Conservation (phyloP, 2,113 vertebrate genomes). For the Sisor rabdophorus region DNA sequence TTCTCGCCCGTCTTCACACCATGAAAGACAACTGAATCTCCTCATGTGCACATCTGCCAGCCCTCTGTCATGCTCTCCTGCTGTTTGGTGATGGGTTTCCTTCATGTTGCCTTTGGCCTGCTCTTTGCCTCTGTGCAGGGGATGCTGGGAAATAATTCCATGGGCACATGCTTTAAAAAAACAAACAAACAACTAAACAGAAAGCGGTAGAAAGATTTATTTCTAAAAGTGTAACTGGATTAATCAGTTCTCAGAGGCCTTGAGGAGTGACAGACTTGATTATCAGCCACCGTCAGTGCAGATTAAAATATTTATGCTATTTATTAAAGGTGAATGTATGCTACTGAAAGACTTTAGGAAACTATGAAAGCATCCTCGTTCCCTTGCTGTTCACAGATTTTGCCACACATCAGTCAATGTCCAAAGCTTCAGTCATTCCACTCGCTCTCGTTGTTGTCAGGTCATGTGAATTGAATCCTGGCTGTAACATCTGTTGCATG, state of each 20-base stretch:
- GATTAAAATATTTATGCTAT: constrained; percentile 75
- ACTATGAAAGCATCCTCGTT: constrained; percentile 60
- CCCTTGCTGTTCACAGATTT: constrained; percentile 68
- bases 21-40: constrained; percentile 67
- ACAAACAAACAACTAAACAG: constrained; percentile 39
- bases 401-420: constrained; percentile 62
- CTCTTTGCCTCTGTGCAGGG: constrained; percentile 77
- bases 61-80: constrained; percentile 75
- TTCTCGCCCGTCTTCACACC: constrained; percentile 98
- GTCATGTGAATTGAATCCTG: constrained; percentile 61
- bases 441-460: constrained; percentile 56
- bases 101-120: constrained; percentile 58
- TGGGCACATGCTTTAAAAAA: constrained; percentile 44
- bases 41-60: constrained; percentile 54
- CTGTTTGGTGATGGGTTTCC: constrained; percentile 74
- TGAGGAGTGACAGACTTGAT: constrained; percentile 55
- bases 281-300: constrained; percentile 37
- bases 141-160: constrained; percentile 52
- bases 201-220: constrained; percentile 40
- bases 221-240: constrained; percentile 49
- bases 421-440: constrained; percentile 48
- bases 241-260: constrained; percentile 46
- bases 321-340: constrained; percentile 81
- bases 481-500: constrained; percentile 72
- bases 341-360: constrained; percentile 67